These are phyloP conservation scores for Protula sp. DNA, from an alignment of 2,888 invertebrate species.

Conservation along the genomic window DNA sequence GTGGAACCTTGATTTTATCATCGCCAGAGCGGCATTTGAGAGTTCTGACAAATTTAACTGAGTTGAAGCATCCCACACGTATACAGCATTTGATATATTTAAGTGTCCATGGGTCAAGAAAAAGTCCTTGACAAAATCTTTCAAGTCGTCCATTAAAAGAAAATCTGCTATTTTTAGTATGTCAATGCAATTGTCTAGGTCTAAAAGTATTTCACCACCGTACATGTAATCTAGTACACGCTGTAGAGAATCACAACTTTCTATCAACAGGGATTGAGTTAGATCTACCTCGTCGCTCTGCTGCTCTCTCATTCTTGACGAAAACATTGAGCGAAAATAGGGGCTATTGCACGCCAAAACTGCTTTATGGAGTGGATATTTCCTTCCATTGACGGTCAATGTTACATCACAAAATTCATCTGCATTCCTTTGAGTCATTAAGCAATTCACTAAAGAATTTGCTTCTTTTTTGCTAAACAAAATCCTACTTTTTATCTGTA, in stretches of 20 bases:
- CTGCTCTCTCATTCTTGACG: constrained; percentile 46
- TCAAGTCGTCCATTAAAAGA: constrained; percentile 45
- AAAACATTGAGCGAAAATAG: constrained; percentile 50
- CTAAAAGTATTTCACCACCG: constrained; percentile 39
- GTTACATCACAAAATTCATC: constrained; percentile 46
- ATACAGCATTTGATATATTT: constrained; percentile 41
- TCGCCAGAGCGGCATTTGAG: constrained; percentile 33
- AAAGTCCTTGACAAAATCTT: constrained; percentile 45
- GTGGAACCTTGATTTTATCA: constrained; percentile 45
- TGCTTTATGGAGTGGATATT: constrained; percentile 38
- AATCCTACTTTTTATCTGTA: constrained; percentile 16
- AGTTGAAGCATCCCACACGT: constrained; percentile 38
- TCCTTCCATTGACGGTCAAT: constrained; percentile 34
- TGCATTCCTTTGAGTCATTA: constrained; percentile 40
- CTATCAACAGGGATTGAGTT: constrained; percentile 38
- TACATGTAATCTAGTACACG: constrained; percentile 45
- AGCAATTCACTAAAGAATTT: constrained; percentile 11
- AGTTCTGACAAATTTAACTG: constrained; percentile 44
- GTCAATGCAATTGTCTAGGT: constrained; percentile 40
- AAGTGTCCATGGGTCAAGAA: constrained; percentile 44
- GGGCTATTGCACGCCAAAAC: constrained; percentile 46
- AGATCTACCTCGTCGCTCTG: constrained; percentile 38
- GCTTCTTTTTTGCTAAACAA: constrained; percentile 17
- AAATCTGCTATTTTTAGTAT: constrained; percentile 45
- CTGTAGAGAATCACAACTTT: constrained; percentile 38